Conservation (phyloP, 2,113 vertebrate species). For the Bambusicola thoracicus region DNA sequence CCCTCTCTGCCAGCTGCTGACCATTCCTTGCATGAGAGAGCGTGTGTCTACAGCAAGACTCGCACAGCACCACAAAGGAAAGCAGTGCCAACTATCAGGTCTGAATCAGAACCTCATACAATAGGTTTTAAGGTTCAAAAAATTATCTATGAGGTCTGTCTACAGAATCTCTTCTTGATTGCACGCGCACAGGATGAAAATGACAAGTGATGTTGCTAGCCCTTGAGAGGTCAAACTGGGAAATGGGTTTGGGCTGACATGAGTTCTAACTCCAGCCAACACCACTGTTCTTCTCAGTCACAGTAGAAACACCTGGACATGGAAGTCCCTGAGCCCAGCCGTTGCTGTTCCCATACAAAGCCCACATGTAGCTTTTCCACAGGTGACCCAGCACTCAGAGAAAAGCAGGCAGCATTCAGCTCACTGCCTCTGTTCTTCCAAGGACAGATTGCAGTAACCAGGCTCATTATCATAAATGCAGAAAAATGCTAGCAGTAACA, state of each 20-base stretch:
- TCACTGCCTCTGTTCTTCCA: background rate
- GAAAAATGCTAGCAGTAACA: background rate
- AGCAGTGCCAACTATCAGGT: background rate
- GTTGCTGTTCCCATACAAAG: background rate
- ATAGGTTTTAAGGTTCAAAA: background rate
- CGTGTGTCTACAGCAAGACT: background rate
- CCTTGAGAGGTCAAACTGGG: background rate
- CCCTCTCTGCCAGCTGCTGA: background rate
- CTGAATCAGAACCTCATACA: background rate
- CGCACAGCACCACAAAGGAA: background rate
- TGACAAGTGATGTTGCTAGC: background rate
- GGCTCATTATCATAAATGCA: background rate
- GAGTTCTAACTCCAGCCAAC: background rate
- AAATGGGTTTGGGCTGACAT: background rate
- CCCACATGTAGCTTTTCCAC: background rate
- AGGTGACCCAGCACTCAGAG: background rate
- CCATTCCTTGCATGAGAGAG: background rate
- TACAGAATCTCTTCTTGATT: background rate
- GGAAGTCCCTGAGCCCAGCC: background rate
- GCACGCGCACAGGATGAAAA: background rate
- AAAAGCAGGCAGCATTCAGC: background rate
- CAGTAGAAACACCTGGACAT: too few species aligned
- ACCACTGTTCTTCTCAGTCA: background rate
- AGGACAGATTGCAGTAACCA: background rate
- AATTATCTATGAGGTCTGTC: background rate